Conservation (phyloP, 92 coral and sea anemone genomes). For the Parazoanthus atlanticus region DNA sequence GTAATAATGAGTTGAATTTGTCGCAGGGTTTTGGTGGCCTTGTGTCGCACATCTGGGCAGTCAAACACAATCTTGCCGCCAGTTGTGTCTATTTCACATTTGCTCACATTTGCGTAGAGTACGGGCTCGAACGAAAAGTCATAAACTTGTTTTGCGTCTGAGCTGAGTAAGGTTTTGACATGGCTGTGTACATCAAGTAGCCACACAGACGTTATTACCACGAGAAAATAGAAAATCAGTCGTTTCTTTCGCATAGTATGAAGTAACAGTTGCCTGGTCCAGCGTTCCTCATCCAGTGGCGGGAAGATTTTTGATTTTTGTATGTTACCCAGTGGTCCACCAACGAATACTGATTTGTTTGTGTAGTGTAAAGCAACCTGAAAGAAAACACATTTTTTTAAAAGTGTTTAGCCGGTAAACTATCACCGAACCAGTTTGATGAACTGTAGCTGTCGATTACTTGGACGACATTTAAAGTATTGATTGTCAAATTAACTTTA, state of each 20-base stretch:
- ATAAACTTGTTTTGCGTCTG: background rate
- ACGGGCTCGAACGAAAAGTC: constrained; percentile 6
- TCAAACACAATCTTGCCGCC: background rate
- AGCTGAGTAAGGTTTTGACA: background rate
- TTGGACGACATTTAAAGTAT: too few relatives aligned
- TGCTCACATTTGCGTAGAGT: constrained; percentile 11
- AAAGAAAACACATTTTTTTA: too few relatives aligned
- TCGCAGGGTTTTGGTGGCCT: background rate
- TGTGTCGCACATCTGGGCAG: constrained; percentile 6
- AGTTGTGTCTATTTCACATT: background rate
- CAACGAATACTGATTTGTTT: too few relatives aligned
- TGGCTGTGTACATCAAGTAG: background rate
- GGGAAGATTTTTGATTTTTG: too few relatives aligned
- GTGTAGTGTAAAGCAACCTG: too few relatives aligned
- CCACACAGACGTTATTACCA: background rate
- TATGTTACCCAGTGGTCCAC: too few relatives aligned
- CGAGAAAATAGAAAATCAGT: background rate
- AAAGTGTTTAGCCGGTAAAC: too few relatives aligned
- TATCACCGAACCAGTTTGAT: too few relatives aligned
- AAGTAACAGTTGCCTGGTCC: too few relatives aligned
- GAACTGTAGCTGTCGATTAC: too few relatives aligned
- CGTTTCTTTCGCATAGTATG: background rate
- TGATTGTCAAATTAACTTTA: too few relatives aligned
- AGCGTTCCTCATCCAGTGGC: too few relatives aligned
- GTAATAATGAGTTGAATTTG: constrained; percentile 7